These are phyloP conservation scores for Drosophila setosimentum DNA, from an alignment of 2,888 invertebrate species.

Conservation along the genomic window DNA sequence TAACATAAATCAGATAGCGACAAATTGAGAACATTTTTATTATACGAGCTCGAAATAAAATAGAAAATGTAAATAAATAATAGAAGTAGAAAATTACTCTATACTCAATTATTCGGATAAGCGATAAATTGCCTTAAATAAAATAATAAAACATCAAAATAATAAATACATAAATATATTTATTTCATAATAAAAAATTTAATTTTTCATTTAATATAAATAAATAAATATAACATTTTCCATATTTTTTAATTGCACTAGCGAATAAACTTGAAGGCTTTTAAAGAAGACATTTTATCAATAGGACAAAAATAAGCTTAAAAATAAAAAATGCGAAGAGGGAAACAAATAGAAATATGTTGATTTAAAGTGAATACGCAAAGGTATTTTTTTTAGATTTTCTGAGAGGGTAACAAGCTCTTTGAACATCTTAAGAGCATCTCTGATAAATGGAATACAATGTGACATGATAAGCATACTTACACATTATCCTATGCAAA, in stretches of 20 bases:
- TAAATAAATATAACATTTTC: neutral
- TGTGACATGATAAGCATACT: constrained; percentile 60
- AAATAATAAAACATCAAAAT: neutral
- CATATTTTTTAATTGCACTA: neutral
- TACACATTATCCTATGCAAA: constrained; percentile 62
- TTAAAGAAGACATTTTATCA: neutral
- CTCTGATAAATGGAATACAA: constrained; percentile 48
- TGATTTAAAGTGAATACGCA: neutral
- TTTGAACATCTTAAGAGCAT: constrained; percentile 4
- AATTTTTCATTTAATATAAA: neutral
- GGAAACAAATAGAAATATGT: neutral
- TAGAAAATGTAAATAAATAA: neutral
- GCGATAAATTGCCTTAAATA: neutral
- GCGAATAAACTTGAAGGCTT: neutral
- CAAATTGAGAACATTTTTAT: constrained; percentile 7
- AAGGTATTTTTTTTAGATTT: neutral
- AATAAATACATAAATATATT: neutral
- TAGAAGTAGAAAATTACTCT: neutral
- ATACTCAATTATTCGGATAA: neutral
- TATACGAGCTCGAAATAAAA: neutral
- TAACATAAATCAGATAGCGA: constrained; percentile 28
- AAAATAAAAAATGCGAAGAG: neutral
- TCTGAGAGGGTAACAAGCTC: neutral
- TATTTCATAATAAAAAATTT: neutral
- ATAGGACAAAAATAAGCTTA: no score